These are phyloP conservation scores for Tolypeutes matacus DNA, from an alignment of 2,797 vertebrate species.

Conservation along the genomic window DNA sequence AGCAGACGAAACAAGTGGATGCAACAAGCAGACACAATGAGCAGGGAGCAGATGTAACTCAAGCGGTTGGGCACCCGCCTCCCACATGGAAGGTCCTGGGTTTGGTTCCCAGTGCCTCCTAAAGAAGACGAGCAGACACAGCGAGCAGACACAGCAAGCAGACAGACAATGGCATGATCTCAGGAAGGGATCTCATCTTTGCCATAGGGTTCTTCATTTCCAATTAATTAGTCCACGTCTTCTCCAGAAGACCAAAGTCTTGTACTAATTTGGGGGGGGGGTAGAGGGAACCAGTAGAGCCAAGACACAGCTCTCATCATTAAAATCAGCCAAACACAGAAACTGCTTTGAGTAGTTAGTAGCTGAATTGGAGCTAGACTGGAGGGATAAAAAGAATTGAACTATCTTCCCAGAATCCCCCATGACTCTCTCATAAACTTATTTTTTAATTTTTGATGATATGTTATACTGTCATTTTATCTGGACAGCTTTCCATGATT, in stretches of 20 bases:
- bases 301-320: not conserved
- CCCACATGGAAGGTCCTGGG: too few species aligned
- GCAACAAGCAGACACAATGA: too few species aligned
- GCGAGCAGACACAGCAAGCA: too few species aligned
- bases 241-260: not conserved
- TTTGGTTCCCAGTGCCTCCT: too few species aligned
- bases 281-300: not conserved
- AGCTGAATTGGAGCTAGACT: not conserved
- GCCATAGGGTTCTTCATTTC: not conserved
- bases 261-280: not conserved
- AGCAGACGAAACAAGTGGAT: too few species aligned
- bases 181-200: not conserved
- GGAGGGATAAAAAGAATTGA: not conserved
- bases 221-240: not conserved
- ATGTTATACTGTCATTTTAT: not conserved
- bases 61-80: too few species aligned
- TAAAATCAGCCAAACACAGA: slow-evolving; percentile 34
- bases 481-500: not conserved
- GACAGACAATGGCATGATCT: too few species aligned
- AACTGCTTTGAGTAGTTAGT: not conserved
- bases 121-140: too few species aligned
- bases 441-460: not conserved
- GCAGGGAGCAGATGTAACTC: too few species aligned
- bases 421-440: not conserved
- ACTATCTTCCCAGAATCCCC: not conserved